A percentile compares a stretch with the other conserved stretches of the same genome.
Conservation (phyloP, 2,113 vertebrate species). For the Xyliphius kryptos region DNA sequence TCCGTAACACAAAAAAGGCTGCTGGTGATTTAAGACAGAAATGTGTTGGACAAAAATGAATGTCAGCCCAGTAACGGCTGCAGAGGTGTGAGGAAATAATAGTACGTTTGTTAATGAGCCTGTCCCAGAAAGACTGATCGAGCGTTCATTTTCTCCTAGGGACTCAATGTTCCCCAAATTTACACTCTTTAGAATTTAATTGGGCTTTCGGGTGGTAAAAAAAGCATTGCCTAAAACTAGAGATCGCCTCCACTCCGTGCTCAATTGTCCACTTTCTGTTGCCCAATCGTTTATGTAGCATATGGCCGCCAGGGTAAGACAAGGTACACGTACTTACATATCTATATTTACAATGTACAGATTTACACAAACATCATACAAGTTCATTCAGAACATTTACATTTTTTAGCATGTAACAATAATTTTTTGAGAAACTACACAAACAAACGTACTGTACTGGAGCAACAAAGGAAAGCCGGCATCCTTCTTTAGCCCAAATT, state of each 20-base stretch:
- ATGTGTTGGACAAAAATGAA: conserved; percentile 42
- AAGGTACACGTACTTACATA: conserved; percentile 42
- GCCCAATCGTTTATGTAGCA: conserved; percentile 18
- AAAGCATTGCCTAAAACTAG: conserved; percentile 31
- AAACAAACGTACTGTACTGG: neutral
- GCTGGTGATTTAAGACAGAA: conserved; percentile 70
- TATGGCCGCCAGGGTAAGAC: conserved; percentile 17
- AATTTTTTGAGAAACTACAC: neutral
- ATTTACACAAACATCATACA: conserved; percentile 28
- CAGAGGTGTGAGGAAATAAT: conserved; percentile 40
- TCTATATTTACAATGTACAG: conserved; percentile 36
- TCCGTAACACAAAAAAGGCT: conserved; percentile 53
- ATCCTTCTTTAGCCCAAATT: too few relatives aligned
- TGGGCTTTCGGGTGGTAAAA: conserved; percentile 33
- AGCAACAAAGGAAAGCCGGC: conserved; percentile 2
- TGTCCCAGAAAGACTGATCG: conserved; percentile 20
- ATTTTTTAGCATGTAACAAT: conserved; percentile 24
- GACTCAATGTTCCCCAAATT: neutral
- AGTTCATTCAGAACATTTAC: conserved; percentile 29
- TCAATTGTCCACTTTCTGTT: conserved; percentile 24
- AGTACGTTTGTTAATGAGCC: neutral
- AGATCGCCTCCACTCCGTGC: conserved; percentile 30
- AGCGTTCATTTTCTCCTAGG: conserved; percentile 12
- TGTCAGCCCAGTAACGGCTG: conserved; percentile 34
- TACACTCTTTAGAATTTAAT: conserved; percentile 17